Conservation (phyloP, 2,888 invertebrate species). For the Parthenolecanium corni region DNA sequence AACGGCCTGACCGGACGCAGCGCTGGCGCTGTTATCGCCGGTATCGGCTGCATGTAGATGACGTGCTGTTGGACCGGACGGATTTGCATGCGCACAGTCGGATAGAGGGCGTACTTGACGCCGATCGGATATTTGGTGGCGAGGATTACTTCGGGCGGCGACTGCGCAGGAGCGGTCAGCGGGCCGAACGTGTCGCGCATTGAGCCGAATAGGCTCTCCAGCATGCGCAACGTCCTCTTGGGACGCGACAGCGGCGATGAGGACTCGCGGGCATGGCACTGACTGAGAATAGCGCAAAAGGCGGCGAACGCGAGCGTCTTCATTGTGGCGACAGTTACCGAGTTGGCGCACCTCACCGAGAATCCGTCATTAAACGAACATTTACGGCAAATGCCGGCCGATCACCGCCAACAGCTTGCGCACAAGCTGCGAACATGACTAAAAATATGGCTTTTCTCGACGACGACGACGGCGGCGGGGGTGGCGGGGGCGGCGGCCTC, state of each 20-base stretch:
- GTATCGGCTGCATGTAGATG: not conserved
- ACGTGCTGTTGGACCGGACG: conserved; percentile 1
- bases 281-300: conserved; percentile 19
- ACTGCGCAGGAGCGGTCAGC: not conserved
- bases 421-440: too few relatives aligned
- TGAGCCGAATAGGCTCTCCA: not conserved
- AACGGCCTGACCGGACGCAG: not conserved
- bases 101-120: not conserved
- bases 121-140: not conserved
- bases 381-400: too few relatives aligned
- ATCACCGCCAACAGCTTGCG: too few relatives aligned
- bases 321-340: conserved; percentile 22
- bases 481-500: too few relatives aligned
- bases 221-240: not conserved
- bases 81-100: not conserved
- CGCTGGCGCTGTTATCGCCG: not conserved
- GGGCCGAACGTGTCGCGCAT: not conserved
- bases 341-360: too few relatives aligned
- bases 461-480: too few relatives aligned
- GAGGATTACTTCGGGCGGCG: not conserved
- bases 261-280: conserved; percentile 13
- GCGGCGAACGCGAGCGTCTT: conserved; percentile 17
- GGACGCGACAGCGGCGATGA: conserved; percentile 6
- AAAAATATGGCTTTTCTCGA: too few relatives aligned
- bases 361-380: too few relatives aligned